These are phyloP conservation scores for Ectropis grisescens DNA, from an alignment of 1,140 invertebrate genomes.

Conservation along the genomic window DNA sequence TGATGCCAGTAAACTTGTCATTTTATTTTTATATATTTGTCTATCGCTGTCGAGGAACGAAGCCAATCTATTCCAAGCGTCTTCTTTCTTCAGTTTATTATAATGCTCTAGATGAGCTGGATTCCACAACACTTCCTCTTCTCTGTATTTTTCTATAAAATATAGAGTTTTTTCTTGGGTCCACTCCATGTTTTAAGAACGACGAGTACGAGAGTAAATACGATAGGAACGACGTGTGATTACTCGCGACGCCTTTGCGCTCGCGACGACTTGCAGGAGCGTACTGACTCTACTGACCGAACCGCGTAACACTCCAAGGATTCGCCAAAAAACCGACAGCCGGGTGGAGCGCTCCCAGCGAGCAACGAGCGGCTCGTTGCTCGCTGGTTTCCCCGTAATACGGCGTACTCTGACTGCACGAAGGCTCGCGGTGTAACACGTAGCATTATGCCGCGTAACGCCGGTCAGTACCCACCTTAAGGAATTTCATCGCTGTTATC, in stretches of 20 bases:
- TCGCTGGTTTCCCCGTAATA: slow-evolving; percentile 12
- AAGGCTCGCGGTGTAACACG: slow-evolving; percentile 16
- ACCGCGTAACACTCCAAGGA: slow-evolving; percentile 18
- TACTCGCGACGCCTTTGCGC: slow-evolving; percentile 9
- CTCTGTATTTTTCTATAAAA: slow-evolving; percentile 11
- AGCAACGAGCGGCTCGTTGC: slow-evolving; percentile 16
- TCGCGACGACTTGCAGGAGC: slow-evolving; percentile 6
- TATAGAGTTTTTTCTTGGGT: slow-evolving; percentile 11
- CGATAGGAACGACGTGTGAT: slow-evolving; percentile 7
- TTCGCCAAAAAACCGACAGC: slow-evolving; percentile 23
- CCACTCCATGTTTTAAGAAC: slow-evolving; percentile 12
- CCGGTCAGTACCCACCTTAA: slow-evolving; percentile 8
- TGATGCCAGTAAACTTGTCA: slow-evolving; percentile 10
- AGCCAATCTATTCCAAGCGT: slow-evolving; percentile 14
- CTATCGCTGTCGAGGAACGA: slow-evolving; percentile 11
- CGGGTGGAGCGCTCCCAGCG: slow-evolving; percentile 16
- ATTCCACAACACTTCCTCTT: slow-evolving; percentile 5
- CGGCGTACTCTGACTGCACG: slow-evolving; percentile 12
- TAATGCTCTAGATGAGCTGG: slow-evolving; percentile 15
- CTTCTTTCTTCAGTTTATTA: slow-evolving; percentile 15
- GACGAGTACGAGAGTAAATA: slow-evolving; percentile 6
- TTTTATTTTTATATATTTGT: background rate
- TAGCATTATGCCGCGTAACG: slow-evolving; percentile 14
- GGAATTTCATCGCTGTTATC: background rate
- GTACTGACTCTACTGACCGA: slow-evolving; percentile 18